Evolutionary conservation across 2,113 vertebrate genomes (phyloP), one percentile per base, ranked within the genome.

Genomic region (Lucifuga dentata): DNA sequence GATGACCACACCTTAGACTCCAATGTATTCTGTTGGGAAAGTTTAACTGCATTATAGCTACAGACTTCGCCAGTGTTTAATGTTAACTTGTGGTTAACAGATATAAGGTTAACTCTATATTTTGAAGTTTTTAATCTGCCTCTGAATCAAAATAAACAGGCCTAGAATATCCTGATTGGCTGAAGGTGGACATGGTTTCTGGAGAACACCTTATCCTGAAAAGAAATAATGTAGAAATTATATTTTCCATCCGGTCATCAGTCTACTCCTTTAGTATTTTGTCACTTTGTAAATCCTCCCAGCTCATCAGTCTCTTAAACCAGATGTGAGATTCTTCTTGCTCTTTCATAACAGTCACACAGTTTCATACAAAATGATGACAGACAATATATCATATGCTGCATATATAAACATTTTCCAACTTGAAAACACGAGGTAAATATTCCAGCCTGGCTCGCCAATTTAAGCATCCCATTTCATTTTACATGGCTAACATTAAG

Each of bases 301-400:
- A 55, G 38, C 8, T 72, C 23, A 39, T 53, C 32, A 17, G 7
- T 26, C 21, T 35, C 20, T 10, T 45, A 16, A 45, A 58, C 12
- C n/a, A 19, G n/a, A 51, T 17, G 39, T 38, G 23, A 5, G 17
- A 11, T 16, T 17, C 10, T 36, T 35, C 12, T 50, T 20, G 44
- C 33, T 4, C 13, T 9, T 9, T 46, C 24, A n/a, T n/a, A 26
- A 52, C 32, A 44, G 11, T 5, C 5, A n/a, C 24, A 9, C 17
- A 48, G 35, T 8, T 68, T 11, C 43, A 62, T 11, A 10, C 9
- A 59, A 19, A 43, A 15, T 10, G 29, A 16, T 26, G 29, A 41
- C 8, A 20, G 8, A 48, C 12, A 51, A 36, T n/a, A n/a, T n/a
- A n/a, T n/a, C n/a, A n/a, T n/a, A n/a, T n/a, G n/a, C n/a, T n/a